phyloP scores from a whole-genome alignment of 2,797 vertebrate genomes.

The Glossophaga mutica region DNA sequence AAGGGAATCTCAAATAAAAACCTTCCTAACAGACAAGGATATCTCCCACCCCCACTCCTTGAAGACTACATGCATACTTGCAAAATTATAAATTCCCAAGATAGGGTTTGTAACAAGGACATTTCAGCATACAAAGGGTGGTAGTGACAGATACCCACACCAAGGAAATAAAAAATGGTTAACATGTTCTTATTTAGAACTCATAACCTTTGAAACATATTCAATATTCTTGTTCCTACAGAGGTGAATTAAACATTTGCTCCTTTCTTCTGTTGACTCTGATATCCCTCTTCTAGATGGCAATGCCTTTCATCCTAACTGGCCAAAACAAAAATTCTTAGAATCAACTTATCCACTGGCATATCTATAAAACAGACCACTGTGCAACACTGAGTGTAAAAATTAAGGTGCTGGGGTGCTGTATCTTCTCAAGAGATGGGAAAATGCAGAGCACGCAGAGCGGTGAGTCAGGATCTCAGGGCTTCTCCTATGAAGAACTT shows the following conservation, averaged over 20 bases:
- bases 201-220: background rate
- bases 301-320: background rate
- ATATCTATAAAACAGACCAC: background rate
- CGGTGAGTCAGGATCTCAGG: background rate
- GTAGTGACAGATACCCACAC: background rate
- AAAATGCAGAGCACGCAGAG: background rate
- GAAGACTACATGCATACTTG: background rate
- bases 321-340: background rate
- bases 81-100: slow-evolving; percentile 15
- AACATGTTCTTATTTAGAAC: background rate
- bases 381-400: background rate
- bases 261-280: background rate
- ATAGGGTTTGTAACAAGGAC: background rate
- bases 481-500: background rate
- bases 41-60: background rate
- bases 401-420: background rate
- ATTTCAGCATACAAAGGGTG: background rate
- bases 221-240: background rate
- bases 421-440: background rate
- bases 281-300: background rate
- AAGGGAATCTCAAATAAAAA: slow-evolving; percentile 36
- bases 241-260: background rate
- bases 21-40: background rate
- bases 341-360: background rate
- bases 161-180: background rate